phyloP scores from a whole-genome alignment of 2,113 vertebrate species.

The Recurvirostra avosetta region DNA sequence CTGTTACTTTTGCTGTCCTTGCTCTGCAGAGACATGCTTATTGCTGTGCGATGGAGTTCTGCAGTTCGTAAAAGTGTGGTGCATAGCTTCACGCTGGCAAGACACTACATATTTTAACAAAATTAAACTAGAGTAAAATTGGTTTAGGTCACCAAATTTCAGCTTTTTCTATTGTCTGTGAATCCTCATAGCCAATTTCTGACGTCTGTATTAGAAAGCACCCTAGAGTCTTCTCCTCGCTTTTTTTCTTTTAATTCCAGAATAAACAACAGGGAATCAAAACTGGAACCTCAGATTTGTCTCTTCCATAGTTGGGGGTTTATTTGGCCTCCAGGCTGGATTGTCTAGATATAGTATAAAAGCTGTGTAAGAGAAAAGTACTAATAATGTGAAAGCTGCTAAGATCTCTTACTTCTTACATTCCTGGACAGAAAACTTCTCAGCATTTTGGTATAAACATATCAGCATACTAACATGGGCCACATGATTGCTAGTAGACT shows the following conservation, averaged over 20 bases:
- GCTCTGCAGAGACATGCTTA: neutral
- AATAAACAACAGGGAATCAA: neutral
- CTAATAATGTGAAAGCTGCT: neutral
- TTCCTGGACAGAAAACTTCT: neutral
- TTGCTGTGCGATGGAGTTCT: neutral
- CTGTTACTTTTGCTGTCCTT: neutral
- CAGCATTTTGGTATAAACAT: neutral
- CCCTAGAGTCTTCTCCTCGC: neutral
- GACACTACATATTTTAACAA: neutral
- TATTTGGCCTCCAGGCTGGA: neutral
- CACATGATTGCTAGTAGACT: neutral
- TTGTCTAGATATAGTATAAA: neutral
- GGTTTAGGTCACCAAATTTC: neutral
- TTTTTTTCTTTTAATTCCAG: neutral
- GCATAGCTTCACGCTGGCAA: neutral
- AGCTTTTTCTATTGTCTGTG: neutral
- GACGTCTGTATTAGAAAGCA: neutral
- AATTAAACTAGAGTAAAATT: neutral
- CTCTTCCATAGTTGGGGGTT: neutral
- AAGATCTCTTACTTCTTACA: neutral
- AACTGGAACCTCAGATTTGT: neutral
- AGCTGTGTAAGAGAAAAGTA: neutral
- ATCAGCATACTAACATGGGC: neutral
- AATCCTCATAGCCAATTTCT: neutral
- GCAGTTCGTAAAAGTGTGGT: neutral